Conservation (phyloP, 2,888 invertebrate genomes). For the Gibbula magus region DNA sequence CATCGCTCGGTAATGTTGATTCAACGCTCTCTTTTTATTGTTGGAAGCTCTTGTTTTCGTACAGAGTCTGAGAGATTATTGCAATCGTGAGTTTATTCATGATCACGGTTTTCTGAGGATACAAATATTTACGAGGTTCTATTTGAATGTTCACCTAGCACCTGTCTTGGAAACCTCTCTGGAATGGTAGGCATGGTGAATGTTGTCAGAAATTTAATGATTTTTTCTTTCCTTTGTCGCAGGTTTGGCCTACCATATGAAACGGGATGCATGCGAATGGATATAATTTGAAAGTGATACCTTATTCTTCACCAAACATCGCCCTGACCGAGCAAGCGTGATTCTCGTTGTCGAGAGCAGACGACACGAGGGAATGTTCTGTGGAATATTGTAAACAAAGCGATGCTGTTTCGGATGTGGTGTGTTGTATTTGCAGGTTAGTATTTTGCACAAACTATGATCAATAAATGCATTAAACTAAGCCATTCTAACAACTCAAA, state of each 20-base stretch:
- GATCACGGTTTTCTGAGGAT: background rate
- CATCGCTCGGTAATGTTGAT: constrained; percentile 12
- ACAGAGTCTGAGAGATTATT: background rate
- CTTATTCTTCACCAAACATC: no score
- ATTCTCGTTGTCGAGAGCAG: background rate
- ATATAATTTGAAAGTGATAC: background rate
- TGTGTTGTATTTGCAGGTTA: background rate
- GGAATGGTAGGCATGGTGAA: constrained; percentile 9
- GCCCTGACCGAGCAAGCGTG: no score
- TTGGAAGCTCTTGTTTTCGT: background rate
- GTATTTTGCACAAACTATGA: background rate
- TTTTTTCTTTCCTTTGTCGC: constrained; percentile 7
- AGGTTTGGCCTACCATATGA: background rate
- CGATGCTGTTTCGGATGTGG: background rate
- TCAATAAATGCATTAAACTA: no score
- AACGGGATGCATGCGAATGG: background rate
- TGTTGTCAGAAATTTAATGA: background rate
- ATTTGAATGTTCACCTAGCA: constrained; percentile 13
- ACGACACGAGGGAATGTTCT: background rate
- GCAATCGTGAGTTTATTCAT: background rate
- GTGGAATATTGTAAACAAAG: constrained; percentile 14
- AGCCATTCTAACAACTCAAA: no score
- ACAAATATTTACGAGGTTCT: constrained; percentile 1
- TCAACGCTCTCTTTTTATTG: background rate
- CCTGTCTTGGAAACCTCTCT: background rate